A percentile compares a stretch with the other conserved stretches of the same genome.
phyloP scores from a whole-genome alignment of 2,797 vertebrate species.

The Manis javanica region DNA sequence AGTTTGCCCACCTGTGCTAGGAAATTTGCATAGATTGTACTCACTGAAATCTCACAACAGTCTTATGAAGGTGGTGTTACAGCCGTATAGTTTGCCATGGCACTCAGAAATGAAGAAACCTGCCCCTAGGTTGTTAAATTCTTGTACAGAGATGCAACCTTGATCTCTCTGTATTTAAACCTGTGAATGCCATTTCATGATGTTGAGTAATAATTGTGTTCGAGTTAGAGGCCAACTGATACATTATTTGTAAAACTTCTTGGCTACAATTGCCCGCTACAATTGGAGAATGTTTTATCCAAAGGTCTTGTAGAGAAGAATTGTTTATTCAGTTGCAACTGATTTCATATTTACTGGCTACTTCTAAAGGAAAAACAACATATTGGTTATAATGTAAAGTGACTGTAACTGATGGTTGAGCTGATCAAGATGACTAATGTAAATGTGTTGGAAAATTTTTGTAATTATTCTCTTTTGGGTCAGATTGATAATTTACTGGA shows the following conservation, averaged over 20 bases:
- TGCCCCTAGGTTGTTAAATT: background rate
- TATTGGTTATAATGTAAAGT: background rate
- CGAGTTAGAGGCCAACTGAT: background rate
- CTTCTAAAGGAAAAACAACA: background rate
- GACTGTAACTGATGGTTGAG: background rate
- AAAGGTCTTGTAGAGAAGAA: background rate
- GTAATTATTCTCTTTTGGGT: background rate
- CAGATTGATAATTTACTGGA: slow-evolving; percentile 40
- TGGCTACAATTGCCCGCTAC: background rate
- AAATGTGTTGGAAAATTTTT: background rate
- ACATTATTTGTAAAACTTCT: background rate
- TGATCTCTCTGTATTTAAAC: background rate
- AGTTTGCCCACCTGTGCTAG: background rate
- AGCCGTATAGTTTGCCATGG: background rate
- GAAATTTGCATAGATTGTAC: background rate
- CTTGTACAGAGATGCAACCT: background rate
- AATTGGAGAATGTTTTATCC: background rate
- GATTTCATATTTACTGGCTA: background rate
- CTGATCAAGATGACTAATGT: background rate
- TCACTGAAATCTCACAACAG: background rate
- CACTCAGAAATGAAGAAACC: background rate
- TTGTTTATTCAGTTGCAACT: background rate
- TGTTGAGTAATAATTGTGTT: background rate
- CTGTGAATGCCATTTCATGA: background rate
- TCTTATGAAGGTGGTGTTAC: background rate